Evolutionary conservation across 2,888 invertebrate species (phyloP).

Genomic region (Thelaira solivaga): DNA sequence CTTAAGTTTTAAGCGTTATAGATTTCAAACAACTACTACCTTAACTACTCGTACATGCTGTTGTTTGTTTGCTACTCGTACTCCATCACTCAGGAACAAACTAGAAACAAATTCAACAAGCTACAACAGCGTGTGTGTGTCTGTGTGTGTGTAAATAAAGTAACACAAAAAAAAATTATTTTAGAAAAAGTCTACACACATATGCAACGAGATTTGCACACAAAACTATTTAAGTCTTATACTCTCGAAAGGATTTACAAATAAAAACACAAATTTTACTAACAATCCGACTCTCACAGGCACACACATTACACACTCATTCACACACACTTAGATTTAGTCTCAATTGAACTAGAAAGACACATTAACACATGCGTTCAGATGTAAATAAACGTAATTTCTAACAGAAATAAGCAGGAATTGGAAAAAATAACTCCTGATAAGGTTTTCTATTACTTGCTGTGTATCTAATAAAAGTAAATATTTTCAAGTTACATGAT

Average conservation of each 20-base stretch:
- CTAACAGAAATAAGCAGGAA: conserved; percentile 22
- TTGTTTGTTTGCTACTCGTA: too few species aligned
- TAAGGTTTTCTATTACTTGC: conserved; percentile 1
- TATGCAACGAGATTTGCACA: conserved; percentile 69
- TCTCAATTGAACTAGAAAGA: conserved; percentile 24
- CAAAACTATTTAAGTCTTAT: conserved; percentile 68
- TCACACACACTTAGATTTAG: conserved; percentile 2
- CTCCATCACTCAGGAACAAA: not conserved
- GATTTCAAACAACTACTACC: conserved; percentile 49
- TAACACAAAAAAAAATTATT: not conserved
- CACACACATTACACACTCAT: not conserved
- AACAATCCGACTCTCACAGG: not conserved
- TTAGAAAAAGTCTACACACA: conserved; percentile 62
- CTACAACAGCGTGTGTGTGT: not conserved
- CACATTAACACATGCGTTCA: conserved; percentile 56
- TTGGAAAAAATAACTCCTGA: not conserved
- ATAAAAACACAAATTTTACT: conserved; percentile 33
- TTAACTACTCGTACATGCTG: too few species aligned
- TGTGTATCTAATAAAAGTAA: conserved; percentile 64
- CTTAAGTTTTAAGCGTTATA: conserved; percentile 76
- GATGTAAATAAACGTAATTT: conserved; percentile 59
- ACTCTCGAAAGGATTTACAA: conserved; percentile 67
- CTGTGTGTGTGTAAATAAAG: not conserved
- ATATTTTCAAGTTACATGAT: conserved; percentile 71
- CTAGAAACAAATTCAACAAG: conserved; percentile 13